Evolutionary conservation across 2,113 vertebrate species (phyloP).

Genomic region (Salvator merianae): DNA sequence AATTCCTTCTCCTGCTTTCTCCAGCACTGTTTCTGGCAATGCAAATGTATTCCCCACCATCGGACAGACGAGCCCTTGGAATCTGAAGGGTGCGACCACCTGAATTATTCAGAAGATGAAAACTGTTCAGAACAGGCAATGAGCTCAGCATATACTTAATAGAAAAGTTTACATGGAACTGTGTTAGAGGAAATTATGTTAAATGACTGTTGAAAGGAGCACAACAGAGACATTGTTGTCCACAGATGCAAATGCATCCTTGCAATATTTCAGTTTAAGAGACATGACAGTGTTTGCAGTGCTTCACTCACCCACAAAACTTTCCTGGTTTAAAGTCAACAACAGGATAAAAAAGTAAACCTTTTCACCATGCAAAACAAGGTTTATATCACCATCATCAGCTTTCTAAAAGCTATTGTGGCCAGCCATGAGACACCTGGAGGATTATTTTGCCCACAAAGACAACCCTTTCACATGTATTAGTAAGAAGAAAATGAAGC

Average conservation of each 20-base stretch:
- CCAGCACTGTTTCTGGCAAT: slow-evolving; percentile 91
- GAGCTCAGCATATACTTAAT: not conserved
- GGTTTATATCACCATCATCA: not conserved
- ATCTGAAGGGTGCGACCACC: slow-evolving; percentile 92
- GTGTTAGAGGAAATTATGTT: not conserved
- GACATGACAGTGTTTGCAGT: not conserved
- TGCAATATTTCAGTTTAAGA: too few species aligned
- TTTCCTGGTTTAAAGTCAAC: not conserved
- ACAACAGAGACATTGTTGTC: not conserved
- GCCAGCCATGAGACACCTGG: too few species aligned
- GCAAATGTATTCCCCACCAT: slow-evolving; percentile 91
- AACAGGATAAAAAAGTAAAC: too few species aligned
- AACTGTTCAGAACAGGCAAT: slow-evolving; percentile 4
- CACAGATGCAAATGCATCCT: not conserved
- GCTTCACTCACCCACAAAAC: not conserved
- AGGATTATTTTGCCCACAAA: not conserved
- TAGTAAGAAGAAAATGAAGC: too few species aligned
- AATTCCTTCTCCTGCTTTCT: slow-evolving; percentile 85
- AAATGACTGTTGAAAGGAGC: not conserved
- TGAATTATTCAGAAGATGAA: slow-evolving; percentile 51
- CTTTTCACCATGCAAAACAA: not conserved
- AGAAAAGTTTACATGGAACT: not conserved
- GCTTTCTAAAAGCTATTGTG: not conserved
- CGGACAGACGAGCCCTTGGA: slow-evolving; percentile 84
- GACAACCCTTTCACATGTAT: not conserved